Evolutionary conservation across 2,113 vertebrate genomes (phyloP), one percentile per base, ranked within the genome.

Genomic region (Lepus americanus): DNA sequence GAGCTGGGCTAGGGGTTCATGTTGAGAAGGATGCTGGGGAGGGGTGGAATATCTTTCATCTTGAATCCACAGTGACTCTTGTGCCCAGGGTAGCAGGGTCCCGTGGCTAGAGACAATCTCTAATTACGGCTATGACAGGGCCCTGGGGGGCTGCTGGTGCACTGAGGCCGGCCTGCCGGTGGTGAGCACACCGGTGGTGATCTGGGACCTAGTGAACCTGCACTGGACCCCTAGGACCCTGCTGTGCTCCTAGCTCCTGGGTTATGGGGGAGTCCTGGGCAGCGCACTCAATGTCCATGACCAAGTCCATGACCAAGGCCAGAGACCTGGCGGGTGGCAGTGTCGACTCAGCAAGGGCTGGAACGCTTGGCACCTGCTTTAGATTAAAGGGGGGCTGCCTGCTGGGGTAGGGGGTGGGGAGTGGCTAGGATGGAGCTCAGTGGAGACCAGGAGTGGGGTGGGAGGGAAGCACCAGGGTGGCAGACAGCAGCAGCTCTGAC

Each of bases 341-440:
- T 81, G 94, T 91, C 29, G 13, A 83, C 83, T 92, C 95, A 81
- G 84, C 90, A 66, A 95, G 79, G 90, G 86, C 61, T 80, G 94
- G 93, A 94, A 93, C 89, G 92, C 96, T 80, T 91, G 96, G 97
- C 95, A 97, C 97, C 91, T 96, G 97, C 94, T 97, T 96, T 94
- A 96, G 94, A 95, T 96, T 89, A 97, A 94, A 97, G 88, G 70
- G 70, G 92, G 82, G 81, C 39, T 90, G 94, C 77, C 81, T 78
- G 92, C 72, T 63, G 94, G 78, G 23, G 44, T 87, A 89, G 83
- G 77, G 44, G 80, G 44, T 87, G 92, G 87, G 80, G 44, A 86
- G 85, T 82, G 85, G 44, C 82, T 44, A 31, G 89, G 85, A 83
- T 83, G 63, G 86, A 67, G 27, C 80, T 96, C 55, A 6, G 0